phyloP scores from a whole-genome alignment of 2,797 vertebrate genomes.

The Columba guinea region DNA sequence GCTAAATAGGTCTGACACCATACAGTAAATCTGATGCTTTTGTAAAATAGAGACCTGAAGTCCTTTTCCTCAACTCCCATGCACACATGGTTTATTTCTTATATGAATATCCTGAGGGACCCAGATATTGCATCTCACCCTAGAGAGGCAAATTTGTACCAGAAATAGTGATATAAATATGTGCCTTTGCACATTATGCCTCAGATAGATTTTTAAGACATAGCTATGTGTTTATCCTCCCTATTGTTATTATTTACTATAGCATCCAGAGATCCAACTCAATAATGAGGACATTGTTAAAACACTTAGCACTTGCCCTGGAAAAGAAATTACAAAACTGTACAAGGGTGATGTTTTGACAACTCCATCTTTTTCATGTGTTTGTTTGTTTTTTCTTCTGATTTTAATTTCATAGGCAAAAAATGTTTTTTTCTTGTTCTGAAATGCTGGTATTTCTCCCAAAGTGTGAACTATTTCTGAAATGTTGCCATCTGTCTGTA shows the following conservation, averaged over 20 bases:
- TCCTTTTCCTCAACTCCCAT: not conserved
- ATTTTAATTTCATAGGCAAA: not conserved
- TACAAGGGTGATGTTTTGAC: not conserved
- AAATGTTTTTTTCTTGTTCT: not conserved
- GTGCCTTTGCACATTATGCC: not conserved
- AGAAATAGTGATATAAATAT: not conserved
- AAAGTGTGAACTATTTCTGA: not conserved
- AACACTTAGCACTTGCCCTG: not conserved
- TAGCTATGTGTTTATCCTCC: not conserved
- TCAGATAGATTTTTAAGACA: not conserved
- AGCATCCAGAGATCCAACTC: not conserved
- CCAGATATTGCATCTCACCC: not conserved
- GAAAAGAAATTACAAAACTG: not conserved
- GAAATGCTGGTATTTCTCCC: not conserved
- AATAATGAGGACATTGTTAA: not conserved
- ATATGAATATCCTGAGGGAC: not conserved
- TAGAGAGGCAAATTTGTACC: not conserved
- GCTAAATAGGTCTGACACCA: not conserved
- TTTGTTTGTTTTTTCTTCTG: not conserved
- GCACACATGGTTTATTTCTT: not conserved
- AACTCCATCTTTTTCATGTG: not conserved
- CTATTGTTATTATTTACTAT: not conserved
- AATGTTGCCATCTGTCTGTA: not conserved
- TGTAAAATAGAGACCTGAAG: not conserved
- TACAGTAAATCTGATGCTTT: not conserved